These are phyloP conservation scores for Caenorhabditis briggsae DNA, from an alignment of 1,140 invertebrate genomes.

Conservation along the genomic window DNA sequence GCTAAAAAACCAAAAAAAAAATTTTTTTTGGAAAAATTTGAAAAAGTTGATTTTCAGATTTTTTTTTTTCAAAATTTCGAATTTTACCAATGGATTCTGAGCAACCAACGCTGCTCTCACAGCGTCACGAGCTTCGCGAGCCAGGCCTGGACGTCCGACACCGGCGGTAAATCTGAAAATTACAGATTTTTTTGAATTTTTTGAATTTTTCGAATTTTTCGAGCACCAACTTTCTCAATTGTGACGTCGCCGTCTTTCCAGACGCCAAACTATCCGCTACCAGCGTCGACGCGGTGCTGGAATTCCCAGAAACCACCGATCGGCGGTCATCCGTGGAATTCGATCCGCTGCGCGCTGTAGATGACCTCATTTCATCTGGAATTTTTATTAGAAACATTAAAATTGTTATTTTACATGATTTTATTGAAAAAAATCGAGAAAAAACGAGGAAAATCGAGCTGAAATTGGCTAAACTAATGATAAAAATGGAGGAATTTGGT, in stretches of 20 bases:
- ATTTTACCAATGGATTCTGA: conserved; percentile 59
- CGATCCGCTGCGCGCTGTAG: conserved; percentile 24
- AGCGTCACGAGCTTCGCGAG: conserved; percentile 62
- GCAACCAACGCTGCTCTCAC: conserved; percentile 60
- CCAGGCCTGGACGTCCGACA: conserved; percentile 61
- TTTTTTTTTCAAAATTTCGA: too few species aligned
- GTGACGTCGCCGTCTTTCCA: background rate
- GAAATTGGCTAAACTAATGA: background rate
- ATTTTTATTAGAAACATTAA: too few species aligned
- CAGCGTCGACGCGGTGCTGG: conserved; percentile 57
- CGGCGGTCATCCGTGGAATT: conserved; percentile 49
- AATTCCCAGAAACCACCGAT: conserved; percentile 53
- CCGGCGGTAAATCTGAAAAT: conserved; percentile 63
- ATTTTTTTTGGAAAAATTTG: too few species aligned
- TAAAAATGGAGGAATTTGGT: background rate
- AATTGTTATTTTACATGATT: background rate
- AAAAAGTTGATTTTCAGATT: too few species aligned
- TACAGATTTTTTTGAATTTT: background rate
- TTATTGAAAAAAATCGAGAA: background rate
- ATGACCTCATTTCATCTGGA: conserved; percentile 47
- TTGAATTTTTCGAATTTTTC: background rate
- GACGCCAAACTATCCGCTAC: conserved; percentile 20
- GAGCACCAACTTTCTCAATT: conserved; percentile 9
- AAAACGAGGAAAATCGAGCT: background rate
- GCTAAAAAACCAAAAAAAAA: too few species aligned